Base-by-base conservation (phyloP, 2,888 invertebrate species). In the Antheraea assamensis region DNA sequence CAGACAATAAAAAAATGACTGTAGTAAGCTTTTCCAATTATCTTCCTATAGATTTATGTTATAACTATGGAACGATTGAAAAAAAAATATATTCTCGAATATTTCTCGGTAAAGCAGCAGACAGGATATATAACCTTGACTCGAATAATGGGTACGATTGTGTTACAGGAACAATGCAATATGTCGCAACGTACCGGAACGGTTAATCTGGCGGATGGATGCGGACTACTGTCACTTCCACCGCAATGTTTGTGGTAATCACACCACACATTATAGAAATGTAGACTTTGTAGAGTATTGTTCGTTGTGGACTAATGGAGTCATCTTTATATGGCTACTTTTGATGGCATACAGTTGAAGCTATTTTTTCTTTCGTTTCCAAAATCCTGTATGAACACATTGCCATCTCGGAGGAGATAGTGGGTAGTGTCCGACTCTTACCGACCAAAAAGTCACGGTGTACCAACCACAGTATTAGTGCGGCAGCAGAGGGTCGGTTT, bases 131-230 rank as follows among this genome's bases (percentile, higher is more conserved):
- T 24, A 27, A 64, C 61, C 61, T 64, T 52, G 52, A 35, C 68
- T 30, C 30, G 30, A 72, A 72, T 27, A 64, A 72, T 68, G 70
- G 30, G 31, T 27, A 35, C 35, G 68, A 68, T 35, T 68, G 35
- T 31, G 21, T 68, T 64, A 31, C 19, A 30, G 61, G 58, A 61
- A 24, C 58, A 73, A 70, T 55, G 70, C 52, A 70, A 55, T 55
- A 31, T 35, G 27, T 70, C 13, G 24, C 17, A 31, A 73, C 21
- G 15, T 35, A 73, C 70, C 55, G 70, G 70, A 73, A 55, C 73
- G 70, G 35, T 13, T 52, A 73, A 70, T 73, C 70, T 55, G 24
- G 30, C 30, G 73, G 19, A 58, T 58, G 58, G 58, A 52, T 21
- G 49, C 19, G 66, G 49, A n/a, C 70, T 31, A 27, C 35, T 55